These are phyloP conservation scores for Gephyroberyx darwinii DNA, from an alignment of 2,797 vertebrate genomes.

Conservation along the genomic window DNA sequence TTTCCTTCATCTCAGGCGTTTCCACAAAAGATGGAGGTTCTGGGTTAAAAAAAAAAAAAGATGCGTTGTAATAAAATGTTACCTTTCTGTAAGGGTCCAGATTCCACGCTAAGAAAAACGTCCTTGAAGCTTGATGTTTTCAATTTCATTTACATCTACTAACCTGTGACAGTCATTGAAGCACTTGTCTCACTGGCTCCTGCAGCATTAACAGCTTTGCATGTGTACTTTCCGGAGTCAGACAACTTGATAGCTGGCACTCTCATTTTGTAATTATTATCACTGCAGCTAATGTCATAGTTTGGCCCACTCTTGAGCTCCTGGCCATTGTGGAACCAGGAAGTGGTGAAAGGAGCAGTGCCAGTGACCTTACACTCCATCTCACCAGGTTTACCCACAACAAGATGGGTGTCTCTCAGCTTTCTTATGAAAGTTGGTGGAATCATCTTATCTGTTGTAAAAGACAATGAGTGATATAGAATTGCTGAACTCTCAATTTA, in stretches of 20 bases:
- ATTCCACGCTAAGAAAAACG: background rate
- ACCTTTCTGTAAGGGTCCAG: background rate
- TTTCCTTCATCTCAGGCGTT: constrained; percentile 84
- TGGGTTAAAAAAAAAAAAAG: constrained; percentile 68
- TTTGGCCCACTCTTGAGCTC: constrained; percentile 88
- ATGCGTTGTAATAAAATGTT: constrained; percentile 18
- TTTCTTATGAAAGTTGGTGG: constrained; percentile 93
- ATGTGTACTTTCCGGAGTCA: constrained; percentile 89
- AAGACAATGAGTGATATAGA: constrained; percentile 51
- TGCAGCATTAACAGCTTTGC: constrained; percentile 88
- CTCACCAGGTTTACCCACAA: constrained; percentile 88
- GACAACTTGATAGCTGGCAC: constrained; percentile 82
- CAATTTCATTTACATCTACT: constrained; percentile 57
- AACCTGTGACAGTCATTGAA: constrained; percentile 90
- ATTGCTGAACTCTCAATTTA: background rate
- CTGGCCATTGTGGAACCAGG: constrained; percentile 90
- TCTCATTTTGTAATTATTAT: constrained; percentile 85
- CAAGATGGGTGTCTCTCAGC: constrained; percentile 88
- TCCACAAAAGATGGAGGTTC: constrained; percentile 90
- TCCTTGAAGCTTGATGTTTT: background rate
- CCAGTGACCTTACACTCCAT: constrained; percentile 92
- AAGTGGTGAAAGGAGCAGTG: constrained; percentile 89
- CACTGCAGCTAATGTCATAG: constrained; percentile 86
- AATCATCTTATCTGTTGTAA: constrained; percentile 89
- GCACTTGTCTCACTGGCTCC: constrained; percentile 87